Percentiles rank a stretch among this genome's conserved stretches.
phyloP scores from a whole-genome alignment of 2,888 invertebrate species.

The Synanthedon tipuliformis region DNA sequence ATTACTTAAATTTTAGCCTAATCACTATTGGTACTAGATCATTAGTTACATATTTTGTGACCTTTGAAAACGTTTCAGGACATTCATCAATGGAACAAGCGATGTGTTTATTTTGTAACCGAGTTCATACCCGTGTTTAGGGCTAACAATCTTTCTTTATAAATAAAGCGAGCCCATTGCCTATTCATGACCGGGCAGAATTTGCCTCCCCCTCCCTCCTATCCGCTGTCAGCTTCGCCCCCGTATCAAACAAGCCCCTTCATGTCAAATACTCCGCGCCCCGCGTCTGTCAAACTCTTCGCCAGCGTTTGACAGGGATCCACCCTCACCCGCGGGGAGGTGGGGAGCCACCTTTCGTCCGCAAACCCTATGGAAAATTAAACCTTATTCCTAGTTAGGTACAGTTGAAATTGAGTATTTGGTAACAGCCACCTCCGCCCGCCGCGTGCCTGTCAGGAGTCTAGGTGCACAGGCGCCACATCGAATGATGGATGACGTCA shows the following conservation, averaged over 20 bases:
- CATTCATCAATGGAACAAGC: conserved; percentile 21
- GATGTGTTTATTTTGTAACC: conserved; percentile 52
- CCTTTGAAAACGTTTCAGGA: too few relatives aligned
- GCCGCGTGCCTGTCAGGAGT: conserved; percentile 57
- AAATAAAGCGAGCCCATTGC: conserved; percentile 70
- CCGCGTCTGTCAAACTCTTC: conserved; percentile 71
- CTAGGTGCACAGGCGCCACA: conserved; percentile 67
- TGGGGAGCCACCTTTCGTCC: conserved; percentile 50
- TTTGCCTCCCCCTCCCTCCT: conserved; percentile 49
- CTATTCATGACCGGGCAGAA: conserved; percentile 70
- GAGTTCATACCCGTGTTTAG: conserved; percentile 52
- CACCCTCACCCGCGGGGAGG: conserved; percentile 62
- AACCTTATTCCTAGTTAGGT: conserved; percentile 10
- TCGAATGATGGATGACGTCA: conserved; percentile 70
- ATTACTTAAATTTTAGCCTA: too few relatives aligned
- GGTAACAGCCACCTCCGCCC: conserved; percentile 19
- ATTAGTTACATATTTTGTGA: too few relatives aligned
- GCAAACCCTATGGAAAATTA: conserved; percentile 9
- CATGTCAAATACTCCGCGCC: conserved; percentile 70
- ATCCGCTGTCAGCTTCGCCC: conserved; percentile 48
- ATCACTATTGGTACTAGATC: too few relatives aligned
- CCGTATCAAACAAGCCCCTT: conserved; percentile 71
- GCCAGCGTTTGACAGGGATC: conserved; percentile 70
- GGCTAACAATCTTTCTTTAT: conserved; percentile 67
- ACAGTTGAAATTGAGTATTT: conserved; percentile 19